phyloP scores from a whole-genome alignment of 2,888 invertebrate genomes.

The Parasteatoda lunata region DNA sequence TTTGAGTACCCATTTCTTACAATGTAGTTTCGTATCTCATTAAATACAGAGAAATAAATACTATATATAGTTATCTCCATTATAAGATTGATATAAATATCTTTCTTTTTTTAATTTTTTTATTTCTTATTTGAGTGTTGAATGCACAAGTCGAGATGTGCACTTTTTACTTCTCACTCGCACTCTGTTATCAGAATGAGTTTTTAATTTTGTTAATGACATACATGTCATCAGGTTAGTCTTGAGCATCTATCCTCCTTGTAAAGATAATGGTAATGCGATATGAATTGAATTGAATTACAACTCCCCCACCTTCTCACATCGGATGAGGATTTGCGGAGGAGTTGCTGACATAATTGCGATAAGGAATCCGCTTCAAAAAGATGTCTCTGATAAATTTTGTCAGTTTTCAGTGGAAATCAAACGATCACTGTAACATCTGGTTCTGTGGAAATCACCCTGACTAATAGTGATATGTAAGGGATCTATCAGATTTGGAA shows the following conservation, averaged over 20 bases:
- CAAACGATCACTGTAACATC: background rate
- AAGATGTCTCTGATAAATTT: constrained; percentile 28
- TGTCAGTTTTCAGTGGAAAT: constrained; percentile 41
- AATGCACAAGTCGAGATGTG: background rate
- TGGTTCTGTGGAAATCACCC: background rate
- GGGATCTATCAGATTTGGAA: no score
- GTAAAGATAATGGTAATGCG: background rate
- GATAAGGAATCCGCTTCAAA: constrained; percentile 32
- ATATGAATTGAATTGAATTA: background rate
- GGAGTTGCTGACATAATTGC: constrained; percentile 43
- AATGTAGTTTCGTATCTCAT: no score
- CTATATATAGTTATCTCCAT: no score
- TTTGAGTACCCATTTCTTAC: no score
- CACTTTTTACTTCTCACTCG: background rate
- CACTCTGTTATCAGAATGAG: constrained; percentile 14
- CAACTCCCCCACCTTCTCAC: background rate
- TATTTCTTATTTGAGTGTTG: no score
- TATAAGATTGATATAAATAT: no score
- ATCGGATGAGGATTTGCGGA: constrained; percentile 25
- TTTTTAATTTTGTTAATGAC: constrained; percentile 11
- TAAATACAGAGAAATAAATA: no score
- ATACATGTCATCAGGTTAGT: constrained; percentile 8
- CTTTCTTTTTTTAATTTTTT: no score
- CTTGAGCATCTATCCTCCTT: background rate
- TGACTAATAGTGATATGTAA: no score